These are phyloP conservation scores for Eudorcas thomsonii DNA, from an alignment of 2,113 vertebrate species.

Conservation along the genomic window DNA sequence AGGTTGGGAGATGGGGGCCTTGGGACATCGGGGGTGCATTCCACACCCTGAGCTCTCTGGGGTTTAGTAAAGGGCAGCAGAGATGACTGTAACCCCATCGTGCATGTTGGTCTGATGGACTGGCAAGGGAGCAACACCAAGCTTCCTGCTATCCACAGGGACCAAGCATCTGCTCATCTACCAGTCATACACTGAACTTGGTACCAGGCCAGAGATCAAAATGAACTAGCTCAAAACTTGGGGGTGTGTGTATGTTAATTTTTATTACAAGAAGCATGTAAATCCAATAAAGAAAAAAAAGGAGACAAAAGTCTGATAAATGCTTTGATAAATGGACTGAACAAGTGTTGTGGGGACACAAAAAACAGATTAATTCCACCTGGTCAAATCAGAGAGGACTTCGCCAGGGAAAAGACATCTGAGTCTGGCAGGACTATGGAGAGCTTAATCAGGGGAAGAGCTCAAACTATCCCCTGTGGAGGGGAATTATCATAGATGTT, in stretches of 20 bases:
- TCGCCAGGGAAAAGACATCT: neutral
- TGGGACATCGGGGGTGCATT: rapidly evolving
- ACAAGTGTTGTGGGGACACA: neutral
- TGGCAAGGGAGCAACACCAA: neutral
- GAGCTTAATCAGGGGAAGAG: neutral
- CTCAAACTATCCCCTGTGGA: neutral
- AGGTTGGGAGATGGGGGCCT: neutral
- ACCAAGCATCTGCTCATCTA: neutral
- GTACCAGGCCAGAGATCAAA: neutral
- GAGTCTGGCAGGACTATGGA: neutral
- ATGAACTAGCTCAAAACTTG: neutral
- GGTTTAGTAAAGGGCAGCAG: neutral
- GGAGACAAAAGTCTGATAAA: neutral
- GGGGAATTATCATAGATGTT: neutral
- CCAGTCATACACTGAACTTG: neutral
- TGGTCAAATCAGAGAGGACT: neutral
- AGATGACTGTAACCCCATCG: neutral
- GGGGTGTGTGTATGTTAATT: neutral
- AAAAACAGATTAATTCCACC: neutral
- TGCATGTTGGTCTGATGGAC: neutral
- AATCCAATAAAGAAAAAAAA: neutral
- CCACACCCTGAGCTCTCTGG: neutral
- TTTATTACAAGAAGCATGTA: neutral
- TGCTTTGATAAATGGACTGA: neutral
- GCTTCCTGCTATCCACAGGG: neutral